Base-by-base conservation (phyloP, 2,113 vertebrate genomes). In the Pelodiscus sinensis region DNA sequence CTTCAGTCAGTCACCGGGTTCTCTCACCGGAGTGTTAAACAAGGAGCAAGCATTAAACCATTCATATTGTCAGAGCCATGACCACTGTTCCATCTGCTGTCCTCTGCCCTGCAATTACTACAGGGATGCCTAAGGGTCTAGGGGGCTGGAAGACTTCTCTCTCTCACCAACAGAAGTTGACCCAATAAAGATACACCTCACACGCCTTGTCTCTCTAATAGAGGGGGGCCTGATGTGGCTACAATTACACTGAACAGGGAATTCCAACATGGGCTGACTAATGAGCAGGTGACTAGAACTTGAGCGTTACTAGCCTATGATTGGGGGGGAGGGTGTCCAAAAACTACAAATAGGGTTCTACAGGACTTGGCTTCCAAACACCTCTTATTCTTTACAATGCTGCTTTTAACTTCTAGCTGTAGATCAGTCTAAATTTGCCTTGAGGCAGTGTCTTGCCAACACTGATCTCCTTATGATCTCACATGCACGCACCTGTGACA, bases 1-100 rank as follows among this genome's bases (percentile, higher is more conserved):
- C 86, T 58, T 62, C 50, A 81, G 81, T 90, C 90, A 68, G 80
- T 90, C 29, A 75, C 82, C 84, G 54, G 88, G 83, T 93, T 86
- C 82, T 83, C 51, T 85, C 62, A 84, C 51, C 89, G 81, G 77
- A 71, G 83, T 92, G 89, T 81, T 89, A 81, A 57, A 86, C 77
- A 75, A 82, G 88, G 60, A 79, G 84, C 79, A 85, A 60, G 83
- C 68, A 78, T 65, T 87, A 62, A 71, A 85, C 25, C 51, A 73
- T 83, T 83, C 73, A 51, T 75, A 85, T 55, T 88, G 82, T 81
- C 82, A 27, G 60, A 90, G 57, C 21, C 51, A 51, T 84, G 35
- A 54, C 44, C 82, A 82, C 56, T 86, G 57, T 85, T 78, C 81
- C 79, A 52, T 68, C n/a, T 35, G 3, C 35, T 73, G 81, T 79